Evolutionary conservation across 2,888 invertebrate genomes (phyloP).

Genomic region (Catocala fraxini): DNA sequence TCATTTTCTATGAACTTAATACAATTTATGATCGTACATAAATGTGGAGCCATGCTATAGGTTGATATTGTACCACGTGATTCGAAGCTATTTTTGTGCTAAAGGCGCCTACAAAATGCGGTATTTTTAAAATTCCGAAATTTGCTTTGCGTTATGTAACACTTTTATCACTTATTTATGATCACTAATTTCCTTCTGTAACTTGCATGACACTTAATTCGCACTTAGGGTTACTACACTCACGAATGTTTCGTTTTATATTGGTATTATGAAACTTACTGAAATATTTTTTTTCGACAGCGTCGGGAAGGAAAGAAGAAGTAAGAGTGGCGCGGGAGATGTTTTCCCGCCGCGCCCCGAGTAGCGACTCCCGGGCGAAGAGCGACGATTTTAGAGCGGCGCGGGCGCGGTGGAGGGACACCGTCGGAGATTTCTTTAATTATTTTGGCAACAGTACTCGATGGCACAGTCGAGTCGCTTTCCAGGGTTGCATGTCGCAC

Average conservation of each 20-base stretch:
- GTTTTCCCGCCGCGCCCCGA: conserved; percentile 88
- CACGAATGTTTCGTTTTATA: conserved; percentile 70
- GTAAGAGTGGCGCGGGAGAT: conserved; percentile 87
- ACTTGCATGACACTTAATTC: conserved; percentile 69
- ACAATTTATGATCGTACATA: conserved; percentile 67
- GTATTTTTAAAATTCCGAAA: conserved; percentile 86
- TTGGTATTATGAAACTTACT: conserved; percentile 79
- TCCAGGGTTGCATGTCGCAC: conserved; percentile 87
- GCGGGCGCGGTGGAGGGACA: conserved; percentile 89
- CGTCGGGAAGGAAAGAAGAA: conserved; percentile 88
- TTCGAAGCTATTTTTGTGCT: conserved; percentile 81
- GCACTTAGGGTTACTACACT: conserved; percentile 73
- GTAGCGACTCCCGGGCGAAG: conserved; percentile 87
- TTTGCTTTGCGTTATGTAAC: conserved; percentile 82
- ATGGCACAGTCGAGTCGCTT: conserved; percentile 86
- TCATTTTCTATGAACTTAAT: conserved; percentile 35
- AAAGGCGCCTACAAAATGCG: conserved; percentile 86
- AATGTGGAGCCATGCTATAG: conserved; percentile 86
- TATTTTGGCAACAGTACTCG: conserved; percentile 92
- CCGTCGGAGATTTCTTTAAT: conserved; percentile 91
- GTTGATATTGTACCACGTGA: conserved; percentile 84
- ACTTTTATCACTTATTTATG: conserved; percentile 78
- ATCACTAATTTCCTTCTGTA: conserved; percentile 70
- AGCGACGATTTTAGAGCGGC: conserved; percentile 88
- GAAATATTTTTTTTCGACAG: conserved; percentile 83